These are phyloP conservation scores for Hymenochirus boettgeri DNA, from an alignment of 2,113 vertebrate genomes.

Conservation along the genomic window DNA sequence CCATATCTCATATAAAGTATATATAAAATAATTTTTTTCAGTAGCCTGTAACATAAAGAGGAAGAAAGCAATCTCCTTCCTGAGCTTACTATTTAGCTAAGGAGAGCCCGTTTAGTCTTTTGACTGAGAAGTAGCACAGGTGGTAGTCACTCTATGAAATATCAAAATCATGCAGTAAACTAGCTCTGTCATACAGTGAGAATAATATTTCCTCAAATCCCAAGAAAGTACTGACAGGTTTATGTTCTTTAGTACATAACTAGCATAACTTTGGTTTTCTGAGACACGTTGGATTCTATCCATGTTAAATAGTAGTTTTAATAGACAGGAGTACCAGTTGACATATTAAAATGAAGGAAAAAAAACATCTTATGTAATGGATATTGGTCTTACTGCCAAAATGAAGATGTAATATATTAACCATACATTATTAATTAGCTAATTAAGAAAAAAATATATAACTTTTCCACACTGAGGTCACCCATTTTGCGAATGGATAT, in stretches of 20 bases:
- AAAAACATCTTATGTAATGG: constrained; percentile 6
- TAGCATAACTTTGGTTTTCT: constrained; percentile 39
- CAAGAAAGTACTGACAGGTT: constrained; percentile 34
- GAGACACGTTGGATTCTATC: constrained; percentile 28
- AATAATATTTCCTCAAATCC: constrained; percentile 13
- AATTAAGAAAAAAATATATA: too few species aligned
- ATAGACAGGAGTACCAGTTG: constrained; percentile 13
- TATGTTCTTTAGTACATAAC: constrained; percentile 37
- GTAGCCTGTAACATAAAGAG: constrained; percentile 17
- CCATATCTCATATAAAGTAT: constrained; percentile 12
- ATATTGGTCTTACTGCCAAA: constrained; percentile 11
- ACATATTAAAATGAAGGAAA: neutral
- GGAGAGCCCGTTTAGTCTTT: neutral
- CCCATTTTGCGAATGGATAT: too few species aligned
- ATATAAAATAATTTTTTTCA: constrained; percentile 21
- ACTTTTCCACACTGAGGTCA: too few species aligned
- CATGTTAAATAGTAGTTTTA: constrained; percentile 36
- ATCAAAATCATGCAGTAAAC: constrained; percentile 30
- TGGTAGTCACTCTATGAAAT: constrained; percentile 28
- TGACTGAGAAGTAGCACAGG: constrained; percentile 18
- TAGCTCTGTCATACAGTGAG: constrained; percentile 17
- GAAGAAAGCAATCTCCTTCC: constrained; percentile 11
- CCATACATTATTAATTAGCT: neutral
- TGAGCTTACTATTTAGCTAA: neutral
- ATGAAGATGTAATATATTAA: neutral